phyloP scores from a whole-genome alignment of 2,888 invertebrate species.

The Torymus aiolomorphi region DNA sequence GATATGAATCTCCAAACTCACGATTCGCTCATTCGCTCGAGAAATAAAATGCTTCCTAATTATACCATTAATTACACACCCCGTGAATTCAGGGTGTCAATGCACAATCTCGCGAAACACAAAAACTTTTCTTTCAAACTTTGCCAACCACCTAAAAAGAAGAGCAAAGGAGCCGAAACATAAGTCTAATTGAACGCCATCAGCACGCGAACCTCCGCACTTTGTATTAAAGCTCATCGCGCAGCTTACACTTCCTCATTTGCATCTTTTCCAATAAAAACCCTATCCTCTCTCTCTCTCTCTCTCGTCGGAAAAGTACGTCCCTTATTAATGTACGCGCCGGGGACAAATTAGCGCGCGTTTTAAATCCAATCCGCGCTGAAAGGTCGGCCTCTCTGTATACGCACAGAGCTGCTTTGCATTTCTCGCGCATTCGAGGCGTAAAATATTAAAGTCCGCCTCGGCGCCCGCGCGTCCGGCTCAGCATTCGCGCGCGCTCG shows the following conservation, averaged over 20 bases:
- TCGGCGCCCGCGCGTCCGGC: constrained; percentile 60
- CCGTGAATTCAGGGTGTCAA: no score
- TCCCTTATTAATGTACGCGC: constrained; percentile 50
- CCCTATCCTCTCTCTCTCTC: not conserved
- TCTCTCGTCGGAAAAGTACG: not conserved
- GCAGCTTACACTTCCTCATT: constrained; percentile 14
- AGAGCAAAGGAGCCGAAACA: not conserved
- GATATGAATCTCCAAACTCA: no score
- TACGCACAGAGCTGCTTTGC: constrained; percentile 64
- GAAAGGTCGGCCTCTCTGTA: constrained; percentile 62
- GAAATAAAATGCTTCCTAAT: no score
- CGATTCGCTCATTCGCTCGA: no score
- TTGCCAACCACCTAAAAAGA: no score
- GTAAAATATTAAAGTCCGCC: constrained; percentile 74
- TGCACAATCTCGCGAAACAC: no score
- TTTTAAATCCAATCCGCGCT: constrained; percentile 75
- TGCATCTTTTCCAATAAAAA: constrained; percentile 38
- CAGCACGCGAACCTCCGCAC: constrained; percentile 21
- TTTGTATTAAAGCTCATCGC: constrained; percentile 49
- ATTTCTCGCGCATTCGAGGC: constrained; percentile 74
- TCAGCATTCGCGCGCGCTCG: constrained; percentile 58
- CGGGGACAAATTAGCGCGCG: constrained; percentile 74
- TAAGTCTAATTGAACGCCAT: constrained; percentile 43
- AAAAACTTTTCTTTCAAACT: no score
- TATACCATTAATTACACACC: no score